phyloP scores from a whole-genome alignment of 2,888 invertebrate species.

The Polia nebulosa region DNA sequence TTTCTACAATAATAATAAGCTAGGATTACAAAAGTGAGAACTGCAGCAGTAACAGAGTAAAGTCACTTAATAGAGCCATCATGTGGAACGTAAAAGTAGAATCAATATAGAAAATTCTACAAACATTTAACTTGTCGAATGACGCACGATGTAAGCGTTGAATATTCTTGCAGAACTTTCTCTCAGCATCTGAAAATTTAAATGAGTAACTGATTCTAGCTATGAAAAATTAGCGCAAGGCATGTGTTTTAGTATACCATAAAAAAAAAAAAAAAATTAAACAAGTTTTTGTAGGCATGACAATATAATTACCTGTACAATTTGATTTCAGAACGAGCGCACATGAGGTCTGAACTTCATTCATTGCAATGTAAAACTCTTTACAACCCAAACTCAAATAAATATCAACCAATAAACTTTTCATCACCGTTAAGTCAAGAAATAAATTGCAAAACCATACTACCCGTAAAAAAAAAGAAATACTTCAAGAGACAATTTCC shows the following conservation, averaged over 20 bases:
- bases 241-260: neutral
- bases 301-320: conserved; percentile 24
- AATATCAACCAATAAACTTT: neutral
- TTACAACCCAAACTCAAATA: conserved; percentile 7
- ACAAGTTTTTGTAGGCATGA: neutral
- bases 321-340: conserved; percentile 6
- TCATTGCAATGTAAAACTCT: conserved; percentile 4
- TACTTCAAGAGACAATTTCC: no score
- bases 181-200: conserved; percentile 30
- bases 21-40: conserved; percentile 15
- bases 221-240: no score
- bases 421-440: neutral
- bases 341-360: neutral
- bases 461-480: neutral
- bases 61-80: conserved; percentile 7
- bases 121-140: conserved; percentile 16
- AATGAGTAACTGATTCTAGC: no score
- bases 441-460: neutral
- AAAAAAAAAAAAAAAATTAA: no score
- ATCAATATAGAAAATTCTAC: conserved; percentile 29
- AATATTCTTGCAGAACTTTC: conserved; percentile 28
- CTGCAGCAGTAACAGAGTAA: conserved; percentile 20
- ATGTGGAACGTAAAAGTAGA: conserved; percentile 29
- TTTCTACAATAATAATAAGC: rapidly evolving
- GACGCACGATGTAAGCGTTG: conserved; percentile 15